A percentile compares a stretch with the other conserved stretches of the same genome.
These are phyloP conservation scores for Lasius fuliginosus DNA, from an alignment of 2,888 invertebrate genomes.

Conservation along the genomic window DNA sequence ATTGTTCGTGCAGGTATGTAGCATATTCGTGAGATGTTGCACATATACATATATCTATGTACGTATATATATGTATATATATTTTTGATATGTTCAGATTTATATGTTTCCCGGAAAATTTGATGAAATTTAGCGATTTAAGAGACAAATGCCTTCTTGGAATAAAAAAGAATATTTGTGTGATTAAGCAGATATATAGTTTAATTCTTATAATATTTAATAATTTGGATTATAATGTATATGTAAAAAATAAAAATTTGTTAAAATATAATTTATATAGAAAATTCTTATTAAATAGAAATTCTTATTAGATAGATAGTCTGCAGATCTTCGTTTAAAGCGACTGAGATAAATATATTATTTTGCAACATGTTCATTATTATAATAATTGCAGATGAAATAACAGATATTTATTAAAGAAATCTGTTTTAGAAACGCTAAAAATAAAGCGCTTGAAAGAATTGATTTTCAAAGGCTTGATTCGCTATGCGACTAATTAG, in stretches of 20 bases:
- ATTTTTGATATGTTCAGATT: conserved; percentile 68
- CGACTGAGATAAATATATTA: neutral
- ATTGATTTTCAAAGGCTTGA: conserved; percentile 51
- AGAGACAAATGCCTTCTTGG: conserved; percentile 41
- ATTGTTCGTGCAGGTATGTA: conserved; percentile 60
- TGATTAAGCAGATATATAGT: conserved; percentile 7
- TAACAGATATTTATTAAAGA: neutral
- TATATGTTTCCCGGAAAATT: conserved; percentile 23
- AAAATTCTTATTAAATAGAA: neutral
- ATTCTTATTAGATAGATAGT: neutral
- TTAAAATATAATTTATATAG: conserved; percentile 12
- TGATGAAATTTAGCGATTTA: conserved; percentile 17
- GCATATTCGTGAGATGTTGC: conserved; percentile 69
- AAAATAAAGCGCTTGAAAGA: conserved; percentile 9
- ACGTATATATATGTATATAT: conserved; percentile 6
- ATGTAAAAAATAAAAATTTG: neutral
- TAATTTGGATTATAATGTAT: neutral
- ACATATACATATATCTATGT: conserved; percentile 18
- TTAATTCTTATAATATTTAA: neutral
- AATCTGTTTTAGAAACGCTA: neutral
- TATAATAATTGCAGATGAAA: neutral
- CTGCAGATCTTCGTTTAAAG: neutral
- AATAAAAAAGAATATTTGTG: neutral
- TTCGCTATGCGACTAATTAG: conserved; percentile 64
- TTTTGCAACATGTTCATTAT: neutral